Conservation (phyloP, 2,888 invertebrate species). For the Psococerastis gibbosa region DNA sequence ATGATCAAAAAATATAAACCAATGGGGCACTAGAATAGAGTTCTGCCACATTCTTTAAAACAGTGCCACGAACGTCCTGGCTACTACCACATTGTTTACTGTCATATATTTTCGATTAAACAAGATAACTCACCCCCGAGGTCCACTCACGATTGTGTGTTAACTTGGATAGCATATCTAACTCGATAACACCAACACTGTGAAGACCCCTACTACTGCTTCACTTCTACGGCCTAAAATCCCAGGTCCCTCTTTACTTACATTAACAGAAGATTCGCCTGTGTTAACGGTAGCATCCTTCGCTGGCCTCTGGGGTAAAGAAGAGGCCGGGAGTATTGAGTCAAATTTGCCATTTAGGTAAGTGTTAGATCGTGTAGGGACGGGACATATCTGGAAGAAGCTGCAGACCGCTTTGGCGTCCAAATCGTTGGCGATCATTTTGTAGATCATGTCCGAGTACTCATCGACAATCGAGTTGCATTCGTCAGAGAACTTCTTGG, state of each 20-base stretch:
- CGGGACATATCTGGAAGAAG: slow-evolving; percentile 47
- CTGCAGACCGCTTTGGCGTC: slow-evolving; percentile 50
- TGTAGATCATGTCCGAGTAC: slow-evolving; percentile 56
- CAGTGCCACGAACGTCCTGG: too few species aligned
- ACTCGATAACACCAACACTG: too few species aligned
- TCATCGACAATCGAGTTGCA: slow-evolving; percentile 58
- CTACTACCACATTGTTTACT: too few species aligned
- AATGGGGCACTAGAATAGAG: too few species aligned
- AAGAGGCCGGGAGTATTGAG: slow-evolving; percentile 36
- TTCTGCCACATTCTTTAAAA: too few species aligned
- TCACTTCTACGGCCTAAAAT: too few species aligned
- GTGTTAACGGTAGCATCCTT: slow-evolving; percentile 14
- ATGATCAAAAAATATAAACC: too few species aligned
- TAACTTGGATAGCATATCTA: too few species aligned
- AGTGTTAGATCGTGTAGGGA: slow-evolving; percentile 20
- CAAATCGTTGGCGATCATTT: slow-evolving; percentile 44
- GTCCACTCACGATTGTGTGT: too few species aligned
- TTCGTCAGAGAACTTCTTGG: slow-evolving; percentile 47
- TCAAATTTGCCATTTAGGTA: slow-evolving; percentile 28
- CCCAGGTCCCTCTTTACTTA: not conserved
- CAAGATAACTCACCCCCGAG: too few species aligned
- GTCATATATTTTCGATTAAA: too few species aligned
- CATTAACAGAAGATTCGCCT: not conserved
- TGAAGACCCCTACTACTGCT: too few species aligned
- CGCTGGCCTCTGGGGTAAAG: slow-evolving; percentile 14